phyloP scores from a whole-genome alignment of 2,113 vertebrate genomes.

The Labeo catla region DNA sequence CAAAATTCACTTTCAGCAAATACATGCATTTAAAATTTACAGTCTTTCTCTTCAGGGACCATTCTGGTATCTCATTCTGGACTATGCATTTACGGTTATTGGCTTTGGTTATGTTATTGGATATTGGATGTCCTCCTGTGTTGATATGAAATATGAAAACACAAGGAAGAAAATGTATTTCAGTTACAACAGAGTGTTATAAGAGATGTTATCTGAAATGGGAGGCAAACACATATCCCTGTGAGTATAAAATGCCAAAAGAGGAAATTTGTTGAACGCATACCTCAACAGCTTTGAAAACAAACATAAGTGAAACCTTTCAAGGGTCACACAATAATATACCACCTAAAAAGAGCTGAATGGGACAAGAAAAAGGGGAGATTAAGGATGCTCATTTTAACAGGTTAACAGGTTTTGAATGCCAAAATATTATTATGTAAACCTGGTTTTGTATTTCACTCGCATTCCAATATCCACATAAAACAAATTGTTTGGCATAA shows the following conservation, averaged over 20 bases:
- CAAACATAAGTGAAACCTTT: background rate
- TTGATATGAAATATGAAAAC: background rate
- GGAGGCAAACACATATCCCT: background rate
- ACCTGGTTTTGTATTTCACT: no score
- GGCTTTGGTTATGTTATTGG: background rate
- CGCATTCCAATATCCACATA: no score
- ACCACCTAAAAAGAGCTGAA: background rate
- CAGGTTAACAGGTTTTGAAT: no score
- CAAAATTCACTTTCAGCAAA: background rate
- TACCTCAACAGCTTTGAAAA: background rate
- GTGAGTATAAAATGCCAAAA: background rate
- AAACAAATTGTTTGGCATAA: no score
- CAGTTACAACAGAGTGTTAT: background rate
- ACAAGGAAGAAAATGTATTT: background rate
- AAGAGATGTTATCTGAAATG: background rate
- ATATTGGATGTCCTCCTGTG: background rate
- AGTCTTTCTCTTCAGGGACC: background rate
- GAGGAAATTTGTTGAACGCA: background rate
- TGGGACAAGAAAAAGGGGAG: background rate
- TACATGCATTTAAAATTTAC: background rate
- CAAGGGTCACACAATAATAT: background rate
- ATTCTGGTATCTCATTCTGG: background rate
- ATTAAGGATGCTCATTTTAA: no score
- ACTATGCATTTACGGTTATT: background rate
- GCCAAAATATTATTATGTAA: no score